phyloP scores from a whole-genome alignment of 2,888 invertebrate species.

The Esperia sulphurella region DNA sequence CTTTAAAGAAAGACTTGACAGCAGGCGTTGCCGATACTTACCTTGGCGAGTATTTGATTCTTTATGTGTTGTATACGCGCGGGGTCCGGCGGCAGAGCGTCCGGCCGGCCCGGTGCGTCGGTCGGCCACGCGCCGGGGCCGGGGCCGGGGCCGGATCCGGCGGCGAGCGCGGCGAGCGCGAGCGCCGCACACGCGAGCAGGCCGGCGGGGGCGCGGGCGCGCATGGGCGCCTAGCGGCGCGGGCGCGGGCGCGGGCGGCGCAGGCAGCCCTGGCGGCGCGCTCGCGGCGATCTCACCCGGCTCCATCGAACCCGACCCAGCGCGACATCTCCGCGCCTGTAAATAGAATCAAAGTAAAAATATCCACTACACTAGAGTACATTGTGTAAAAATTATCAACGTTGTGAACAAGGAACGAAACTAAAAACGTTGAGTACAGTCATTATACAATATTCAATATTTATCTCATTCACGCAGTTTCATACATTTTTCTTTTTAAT shows the following conservation, averaged over 20 bases:
- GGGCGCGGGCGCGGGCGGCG: slow-evolving; percentile 61
- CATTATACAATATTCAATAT: too few species aligned
- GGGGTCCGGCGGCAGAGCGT: slow-evolving; percentile 26
- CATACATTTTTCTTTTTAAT: too few species aligned
- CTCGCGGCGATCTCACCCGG: slow-evolving; percentile 59
- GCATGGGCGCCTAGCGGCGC: slow-evolving; percentile 42
- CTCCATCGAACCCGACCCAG: slow-evolving; percentile 69
- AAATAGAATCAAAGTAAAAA: too few species aligned
- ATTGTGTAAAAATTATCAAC: too few species aligned
- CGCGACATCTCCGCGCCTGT: slow-evolving; percentile 69
- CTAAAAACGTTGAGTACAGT: too few species aligned
- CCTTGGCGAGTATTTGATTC: slow-evolving; percentile 22
- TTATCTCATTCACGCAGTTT: too few species aligned
- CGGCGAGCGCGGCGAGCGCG: slow-evolving; percentile 65
- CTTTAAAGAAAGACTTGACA: too few species aligned
- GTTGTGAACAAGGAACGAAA: too few species aligned
- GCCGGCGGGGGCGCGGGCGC: slow-evolving; percentile 66
- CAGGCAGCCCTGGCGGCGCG: slow-evolving; percentile 67
- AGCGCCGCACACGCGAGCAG: slow-evolving; percentile 72
- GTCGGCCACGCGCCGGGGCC: slow-evolving; percentile 63
- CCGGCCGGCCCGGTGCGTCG: too few species aligned
- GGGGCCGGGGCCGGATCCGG: slow-evolving; percentile 59
- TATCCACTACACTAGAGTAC: too few species aligned
- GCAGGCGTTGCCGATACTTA: too few species aligned
- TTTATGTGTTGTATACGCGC: slow-evolving; percentile 34